phyloP scores from a whole-genome alignment of 2,113 vertebrate genomes.

The Marmota monax region DNA sequence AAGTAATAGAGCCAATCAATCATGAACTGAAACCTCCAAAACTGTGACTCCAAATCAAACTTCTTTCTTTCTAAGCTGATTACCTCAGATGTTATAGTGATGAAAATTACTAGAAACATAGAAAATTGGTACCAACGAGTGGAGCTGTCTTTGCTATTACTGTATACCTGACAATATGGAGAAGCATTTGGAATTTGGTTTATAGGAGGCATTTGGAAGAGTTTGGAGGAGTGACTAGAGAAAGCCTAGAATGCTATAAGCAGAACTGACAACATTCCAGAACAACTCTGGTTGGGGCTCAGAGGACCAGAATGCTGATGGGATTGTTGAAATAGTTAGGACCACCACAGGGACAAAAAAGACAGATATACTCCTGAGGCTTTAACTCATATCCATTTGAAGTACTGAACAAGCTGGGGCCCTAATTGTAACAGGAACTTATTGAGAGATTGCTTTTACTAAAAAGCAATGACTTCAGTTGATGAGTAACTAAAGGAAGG shows the following conservation, averaged over 20 bases:
- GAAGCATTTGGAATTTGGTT: neutral
- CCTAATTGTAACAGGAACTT: neutral
- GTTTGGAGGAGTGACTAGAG: neutral
- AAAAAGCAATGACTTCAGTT: neutral
- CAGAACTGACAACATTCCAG: neutral
- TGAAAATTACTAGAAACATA: neutral
- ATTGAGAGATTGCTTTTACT: neutral
- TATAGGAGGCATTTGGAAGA: neutral
- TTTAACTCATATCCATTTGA: neutral
- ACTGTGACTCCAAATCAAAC: neutral
- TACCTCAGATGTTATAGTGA: neutral
- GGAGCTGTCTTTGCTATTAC: neutral
- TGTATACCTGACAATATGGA: neutral
- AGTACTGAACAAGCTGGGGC: neutral
- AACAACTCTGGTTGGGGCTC: neutral
- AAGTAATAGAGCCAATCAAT: neutral
- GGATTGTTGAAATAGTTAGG: neutral
- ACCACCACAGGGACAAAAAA: neutral
- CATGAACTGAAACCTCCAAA: neutral
- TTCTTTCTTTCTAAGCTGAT: neutral
- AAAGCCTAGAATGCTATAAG: neutral
- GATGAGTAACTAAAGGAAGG: neutral
- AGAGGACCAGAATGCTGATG: neutral
- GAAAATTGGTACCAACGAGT: neutral
- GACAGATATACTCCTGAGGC: neutral